Percentiles rank a stretch among this genome's conserved stretches.
Evolutionary conservation across 2,113 vertebrate genomes (phyloP).

Genomic region (Bettongia penicillata): DNA sequence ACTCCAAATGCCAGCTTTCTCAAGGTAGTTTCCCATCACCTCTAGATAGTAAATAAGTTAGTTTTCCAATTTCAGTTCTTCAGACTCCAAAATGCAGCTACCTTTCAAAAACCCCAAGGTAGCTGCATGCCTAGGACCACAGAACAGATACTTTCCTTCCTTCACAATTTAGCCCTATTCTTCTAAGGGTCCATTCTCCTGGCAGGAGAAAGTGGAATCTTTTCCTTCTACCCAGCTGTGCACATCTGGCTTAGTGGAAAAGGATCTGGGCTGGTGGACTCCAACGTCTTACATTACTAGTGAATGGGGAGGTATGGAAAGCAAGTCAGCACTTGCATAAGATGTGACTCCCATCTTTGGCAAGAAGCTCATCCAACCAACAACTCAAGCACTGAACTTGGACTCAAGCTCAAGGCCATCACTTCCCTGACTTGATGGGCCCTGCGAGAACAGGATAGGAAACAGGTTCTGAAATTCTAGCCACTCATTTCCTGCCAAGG

Average conservation of each 20-base stretch:
- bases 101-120: not conserved
- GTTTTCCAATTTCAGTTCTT: not conserved
- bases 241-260: slow-evolving; percentile 71
- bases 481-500: slow-evolving; percentile 23
- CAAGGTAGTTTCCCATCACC: not conserved
- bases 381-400: slow-evolving; percentile 56
- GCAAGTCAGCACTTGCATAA: slow-evolving; percentile 1
- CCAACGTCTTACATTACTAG: slow-evolving; percentile 59
- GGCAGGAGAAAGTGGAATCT: not conserved
- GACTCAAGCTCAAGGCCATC: not conserved
- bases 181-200: slow-evolving; percentile 7
- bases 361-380: slow-evolving; percentile 53
- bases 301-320: slow-evolving; percentile 45
- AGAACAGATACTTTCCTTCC: not conserved
- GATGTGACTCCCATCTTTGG: slow-evolving; percentile 42
- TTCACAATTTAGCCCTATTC: not conserved
- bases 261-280: slow-evolving; percentile 56
- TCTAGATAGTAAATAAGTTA: not conserved
- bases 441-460: slow-evolving; percentile 29
- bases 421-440: slow-evolving; percentile 36
- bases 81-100: not conserved
- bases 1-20: not conserved
- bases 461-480: slow-evolving; percentile 42
- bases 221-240: slow-evolving; percentile 70
- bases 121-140: too few species aligned